A percentile compares a stretch with the other conserved stretches of the same genome.
Evolutionary conservation across 2,888 invertebrate genomes (phyloP).

Genomic region (Synanthedon myopaeformis): DNA sequence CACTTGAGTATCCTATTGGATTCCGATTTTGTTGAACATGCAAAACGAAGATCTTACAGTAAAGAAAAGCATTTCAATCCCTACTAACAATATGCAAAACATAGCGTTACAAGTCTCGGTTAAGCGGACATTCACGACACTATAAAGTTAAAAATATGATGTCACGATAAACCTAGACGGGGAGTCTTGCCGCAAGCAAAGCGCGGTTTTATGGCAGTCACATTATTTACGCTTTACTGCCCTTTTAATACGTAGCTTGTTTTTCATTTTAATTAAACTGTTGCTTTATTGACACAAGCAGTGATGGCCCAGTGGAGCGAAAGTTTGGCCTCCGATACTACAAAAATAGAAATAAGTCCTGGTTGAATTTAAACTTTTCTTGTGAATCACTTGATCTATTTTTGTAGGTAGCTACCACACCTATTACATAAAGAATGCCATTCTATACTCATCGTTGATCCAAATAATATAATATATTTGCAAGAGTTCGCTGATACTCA

Average conservation of each 20-base stretch:
- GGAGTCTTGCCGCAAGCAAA: not conserved
- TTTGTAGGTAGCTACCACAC: no score
- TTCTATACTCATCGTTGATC: no score
- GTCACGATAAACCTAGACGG: not conserved
- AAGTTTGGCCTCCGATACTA: no score
- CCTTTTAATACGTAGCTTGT: not conserved
- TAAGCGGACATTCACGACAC: not conserved
- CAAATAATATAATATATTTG: no score
- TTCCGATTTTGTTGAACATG: not conserved
- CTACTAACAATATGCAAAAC: not conserved
- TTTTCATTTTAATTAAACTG: not conserved
- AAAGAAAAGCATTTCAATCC: not conserved
- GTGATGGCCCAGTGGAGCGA: not conserved
- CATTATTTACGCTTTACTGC: not conserved
- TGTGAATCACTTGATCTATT: no score
- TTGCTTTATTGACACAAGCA: not conserved
- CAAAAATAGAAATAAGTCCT: no score
- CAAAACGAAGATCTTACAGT: not conserved
- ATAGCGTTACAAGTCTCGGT: not conserved
- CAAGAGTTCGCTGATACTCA: no score
- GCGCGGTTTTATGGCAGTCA: not conserved
- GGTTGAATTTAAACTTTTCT: no score
- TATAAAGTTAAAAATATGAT: not conserved
- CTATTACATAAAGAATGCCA: no score
- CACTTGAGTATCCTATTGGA: conserved; percentile 19